Base-by-base conservation (phyloP, 2,888 invertebrate genomes). In the Dicyrtomina minuta region DNA sequence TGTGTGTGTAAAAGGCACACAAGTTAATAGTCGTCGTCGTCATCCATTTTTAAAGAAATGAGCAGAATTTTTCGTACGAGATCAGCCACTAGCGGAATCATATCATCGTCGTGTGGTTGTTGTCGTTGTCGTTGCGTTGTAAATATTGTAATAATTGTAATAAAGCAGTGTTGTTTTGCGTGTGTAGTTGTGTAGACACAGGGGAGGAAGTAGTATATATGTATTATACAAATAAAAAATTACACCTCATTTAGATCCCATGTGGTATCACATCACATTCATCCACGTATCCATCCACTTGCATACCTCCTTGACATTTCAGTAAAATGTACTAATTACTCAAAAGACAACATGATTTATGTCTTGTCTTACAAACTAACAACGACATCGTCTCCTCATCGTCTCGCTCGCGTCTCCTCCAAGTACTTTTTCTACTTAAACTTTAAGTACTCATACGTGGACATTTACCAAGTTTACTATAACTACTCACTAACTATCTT, bases 311-410 rank as follows among this genome's bases (percentile, higher is more conserved):
- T 65, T 65, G 64, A 65, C 64, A 65, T 65, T 65, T 65, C 20
- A 17, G 64, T 53, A 61, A 68, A 68, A 68, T 68, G 61, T 68
- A 55, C 68, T 68, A 68, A 68, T 68, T 68, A 68, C 61, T 61
- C 60, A 51, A 20, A 55, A 53, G 68, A 68, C 68, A 68, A 60
- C 43, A 61, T 61, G 68, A 68, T 68, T 68, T 68, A 68, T 68
- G 51, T 26, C 44, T 60, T 68, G 55, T 68, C 61, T 59, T 60
- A 55, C 60, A 17, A 68, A 51, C 26, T 26, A 58, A 66, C 44
- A 26, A 46, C 60, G 39, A 51, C 60, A 51, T 62, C 62, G 5
- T 62, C 51, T 27, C 51, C 51, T 62, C n/a, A n/a, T n/a, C n/a
- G n/a, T n/a, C 27, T 33, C 56, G 20, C 46, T 46, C 46, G 20